Conservation (phyloP, 1,140 invertebrate genomes). For the Calliphora vicina region DNA sequence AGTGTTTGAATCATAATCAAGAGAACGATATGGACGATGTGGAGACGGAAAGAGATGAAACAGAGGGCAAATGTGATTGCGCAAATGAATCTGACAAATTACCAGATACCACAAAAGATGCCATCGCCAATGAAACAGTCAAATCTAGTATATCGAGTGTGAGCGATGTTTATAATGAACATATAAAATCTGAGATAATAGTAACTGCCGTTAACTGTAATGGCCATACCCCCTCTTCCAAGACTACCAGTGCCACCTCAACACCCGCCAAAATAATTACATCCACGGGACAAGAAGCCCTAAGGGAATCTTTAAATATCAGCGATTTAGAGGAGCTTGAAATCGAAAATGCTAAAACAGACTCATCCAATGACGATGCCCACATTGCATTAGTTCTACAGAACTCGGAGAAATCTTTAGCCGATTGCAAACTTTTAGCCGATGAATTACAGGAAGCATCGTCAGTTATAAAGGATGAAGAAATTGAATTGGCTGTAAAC, state of each 20-base stretch:
- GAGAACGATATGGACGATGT: neutral
- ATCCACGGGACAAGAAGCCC: conserved; percentile 43
- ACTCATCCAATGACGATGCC: conserved; percentile 56
- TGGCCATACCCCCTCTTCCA: conserved; percentile 59
- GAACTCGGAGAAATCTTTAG: conserved; percentile 68
- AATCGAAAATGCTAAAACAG: conserved; percentile 51
- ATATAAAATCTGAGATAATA: conserved; percentile 56
- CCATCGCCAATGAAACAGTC: neutral
- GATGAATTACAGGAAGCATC: conserved; percentile 62
- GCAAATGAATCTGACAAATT: neutral
- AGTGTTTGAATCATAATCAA: neutral
- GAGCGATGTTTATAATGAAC: conserved; percentile 62
- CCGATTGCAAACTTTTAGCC: conserved; percentile 60
- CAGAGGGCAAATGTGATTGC: conserved; percentile 2
- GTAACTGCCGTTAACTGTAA: conserved; percentile 56
- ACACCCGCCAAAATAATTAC: conserved; percentile 38
- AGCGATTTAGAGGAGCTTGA: conserved; percentile 64
- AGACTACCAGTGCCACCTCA: conserved; percentile 39
- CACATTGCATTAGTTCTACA: conserved; percentile 69
- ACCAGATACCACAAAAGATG: conserved; percentile 3
- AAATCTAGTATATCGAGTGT: conserved; percentile 51
- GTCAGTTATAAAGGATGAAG: conserved; percentile 66
- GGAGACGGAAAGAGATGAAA: neutral
- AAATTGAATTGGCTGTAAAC: conserved; percentile 65
- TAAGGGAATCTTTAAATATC: conserved; percentile 51